Evolutionary conservation across 2,797 vertebrate species (phyloP).

Genomic region (Hypotaenidia philippensis): DNA sequence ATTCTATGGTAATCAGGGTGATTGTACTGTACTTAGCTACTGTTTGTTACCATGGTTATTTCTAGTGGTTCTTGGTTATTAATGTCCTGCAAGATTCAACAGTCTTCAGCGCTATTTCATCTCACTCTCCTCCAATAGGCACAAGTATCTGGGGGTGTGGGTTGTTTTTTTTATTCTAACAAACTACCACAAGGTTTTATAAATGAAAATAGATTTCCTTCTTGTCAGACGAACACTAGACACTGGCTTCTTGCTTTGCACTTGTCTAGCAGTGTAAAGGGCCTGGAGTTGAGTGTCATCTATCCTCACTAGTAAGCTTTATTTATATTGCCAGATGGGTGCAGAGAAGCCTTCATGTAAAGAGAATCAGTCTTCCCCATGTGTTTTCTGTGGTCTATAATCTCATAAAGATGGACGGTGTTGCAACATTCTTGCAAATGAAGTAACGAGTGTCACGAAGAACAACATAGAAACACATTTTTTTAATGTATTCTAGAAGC

Average conservation of each 20-base stretch:
- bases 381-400: slow-evolving; percentile 47
- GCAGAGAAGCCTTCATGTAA: slow-evolving; percentile 31
- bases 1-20: slow-evolving; percentile 84
- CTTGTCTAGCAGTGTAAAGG: slow-evolving; percentile 43
- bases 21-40: slow-evolving; percentile 81
- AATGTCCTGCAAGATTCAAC: slow-evolving; percentile 75
- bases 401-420: slow-evolving; percentile 47
- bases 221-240: neutral
- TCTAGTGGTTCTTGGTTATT: slow-evolving; percentile 78
- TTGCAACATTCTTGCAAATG: slow-evolving; percentile 47
- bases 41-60: slow-evolving; percentile 84
- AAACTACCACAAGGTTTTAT: neutral
- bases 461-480: slow-evolving; percentile 50
- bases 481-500: slow-evolving; percentile 55
- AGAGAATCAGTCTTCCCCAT: slow-evolving; percentile 21
- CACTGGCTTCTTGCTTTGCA: neutral
- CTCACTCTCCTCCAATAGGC: slow-evolving; percentile 25
- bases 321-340: slow-evolving; percentile 66
- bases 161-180: neutral
- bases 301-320: slow-evolving; percentile 30
- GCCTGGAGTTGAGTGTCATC: slow-evolving; percentile 31
- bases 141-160: slow-evolving; percentile 1
- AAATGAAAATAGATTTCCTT: slow-evolving; percentile 49
- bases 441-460: slow-evolving; percentile 29
- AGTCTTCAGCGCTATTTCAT: slow-evolving; percentile 43